phyloP scores from a whole-genome alignment of 2,113 vertebrate species.

The Mesocricetus auratus region DNA sequence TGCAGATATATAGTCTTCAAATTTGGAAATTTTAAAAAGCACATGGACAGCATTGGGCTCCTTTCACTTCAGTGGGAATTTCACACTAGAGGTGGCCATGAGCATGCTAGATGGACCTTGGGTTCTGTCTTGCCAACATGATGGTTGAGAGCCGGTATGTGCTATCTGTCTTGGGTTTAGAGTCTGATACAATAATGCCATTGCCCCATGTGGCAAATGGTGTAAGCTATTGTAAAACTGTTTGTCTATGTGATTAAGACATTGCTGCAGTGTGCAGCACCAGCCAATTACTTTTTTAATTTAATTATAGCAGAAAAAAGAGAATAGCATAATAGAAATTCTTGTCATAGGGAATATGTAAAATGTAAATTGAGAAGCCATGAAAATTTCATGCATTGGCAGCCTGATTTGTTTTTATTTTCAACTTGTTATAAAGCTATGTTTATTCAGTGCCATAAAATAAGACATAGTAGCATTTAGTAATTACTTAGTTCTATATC shows the following conservation, averaged over 20 bases:
- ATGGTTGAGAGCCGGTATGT: constrained; percentile 85
- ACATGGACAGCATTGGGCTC: constrained; percentile 76
- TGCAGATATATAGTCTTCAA: constrained; percentile 33
- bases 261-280: constrained; percentile 90
- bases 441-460: constrained; percentile 89
- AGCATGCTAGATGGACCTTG: constrained; percentile 10
- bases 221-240: constrained; percentile 92
- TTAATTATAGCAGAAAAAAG: constrained; percentile 91
- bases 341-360: constrained; percentile 92
- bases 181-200: constrained; percentile 90
- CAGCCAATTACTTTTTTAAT: constrained; percentile 93
- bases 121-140: constrained; percentile 80
- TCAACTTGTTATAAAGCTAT: constrained; percentile 89
- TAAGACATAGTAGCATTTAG: constrained; percentile 89
- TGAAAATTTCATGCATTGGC: constrained; percentile 92
- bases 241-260: constrained; percentile 93
- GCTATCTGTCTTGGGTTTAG: constrained; percentile 89
- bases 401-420: constrained; percentile 91
- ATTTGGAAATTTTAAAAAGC: constrained; percentile 72
- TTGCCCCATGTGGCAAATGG: constrained; percentile 92
- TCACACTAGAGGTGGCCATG: constrained; percentile 71
- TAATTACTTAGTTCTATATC: constrained; percentile 91
- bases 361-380: constrained; percentile 91
- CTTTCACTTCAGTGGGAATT: constrained; percentile 85
- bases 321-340: constrained; percentile 91